Percentiles rank a stretch among this genome's conserved stretches.
phyloP scores from a whole-genome alignment of 2,888 invertebrate genomes.

The Leucoptera coffeella region DNA sequence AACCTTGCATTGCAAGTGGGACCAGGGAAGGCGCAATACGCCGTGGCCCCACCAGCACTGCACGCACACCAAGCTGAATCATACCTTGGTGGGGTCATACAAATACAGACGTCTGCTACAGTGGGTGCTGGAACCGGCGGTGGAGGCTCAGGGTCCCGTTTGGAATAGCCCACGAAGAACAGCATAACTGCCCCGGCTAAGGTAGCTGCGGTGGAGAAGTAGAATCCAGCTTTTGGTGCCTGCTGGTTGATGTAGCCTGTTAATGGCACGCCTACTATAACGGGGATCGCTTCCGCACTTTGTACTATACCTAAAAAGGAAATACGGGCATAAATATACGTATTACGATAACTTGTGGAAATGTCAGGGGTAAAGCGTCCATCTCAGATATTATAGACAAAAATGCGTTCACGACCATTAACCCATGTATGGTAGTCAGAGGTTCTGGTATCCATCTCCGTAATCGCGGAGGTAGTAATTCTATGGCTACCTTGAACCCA shows the following conservation, averaged over 20 bases:
- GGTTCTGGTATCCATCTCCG: too few species aligned
- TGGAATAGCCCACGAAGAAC: constrained; percentile 72
- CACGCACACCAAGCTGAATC: constrained; percentile 49
- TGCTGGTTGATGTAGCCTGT: constrained; percentile 81
- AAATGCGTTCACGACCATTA: too few species aligned
- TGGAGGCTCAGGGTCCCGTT: constrained; percentile 49
- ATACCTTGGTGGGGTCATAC: constrained; percentile 33
- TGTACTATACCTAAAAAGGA: constrained; percentile 62
- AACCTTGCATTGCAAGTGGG: constrained; percentile 28
- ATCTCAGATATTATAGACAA: too few species aligned
- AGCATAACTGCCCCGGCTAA: constrained; percentile 70
- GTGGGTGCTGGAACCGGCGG: constrained; percentile 34
- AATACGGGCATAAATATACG: too few species aligned
- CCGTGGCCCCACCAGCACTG: constrained; percentile 36
- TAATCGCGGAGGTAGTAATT: too few species aligned
- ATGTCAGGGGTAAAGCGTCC: too few species aligned
- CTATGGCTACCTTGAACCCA: too few species aligned
- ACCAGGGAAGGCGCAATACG: constrained; percentile 41
- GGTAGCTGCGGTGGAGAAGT: constrained; percentile 76
- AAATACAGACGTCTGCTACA: constrained; percentile 31
- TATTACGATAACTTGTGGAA: too few species aligned
- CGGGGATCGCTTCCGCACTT: constrained; percentile 80
- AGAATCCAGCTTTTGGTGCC: constrained; percentile 74
- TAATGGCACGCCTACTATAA: constrained; percentile 79
- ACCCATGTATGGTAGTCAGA: too few species aligned